Percentiles rank a stretch among this genome's conserved stretches.
phyloP scores from a whole-genome alignment of 1,140 invertebrate genomes.

The Papilio helenus region DNA sequence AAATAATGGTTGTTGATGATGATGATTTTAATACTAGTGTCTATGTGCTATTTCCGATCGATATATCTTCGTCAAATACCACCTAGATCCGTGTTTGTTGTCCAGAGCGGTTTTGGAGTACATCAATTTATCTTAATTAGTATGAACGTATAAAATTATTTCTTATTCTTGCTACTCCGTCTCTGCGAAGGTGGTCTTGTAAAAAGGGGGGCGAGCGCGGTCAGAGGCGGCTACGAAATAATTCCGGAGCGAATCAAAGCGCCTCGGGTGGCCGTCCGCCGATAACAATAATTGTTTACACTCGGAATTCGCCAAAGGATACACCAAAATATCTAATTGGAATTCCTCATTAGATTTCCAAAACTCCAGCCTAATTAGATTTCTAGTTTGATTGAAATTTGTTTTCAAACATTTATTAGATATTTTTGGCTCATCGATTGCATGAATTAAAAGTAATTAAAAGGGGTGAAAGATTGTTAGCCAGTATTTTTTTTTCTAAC shows the following conservation, averaged over 20 bases:
- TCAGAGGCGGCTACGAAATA: constrained; percentile 57
- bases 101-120: no score
- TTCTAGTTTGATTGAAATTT: constrained; percentile 52
- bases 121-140: background rate
- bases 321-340: constrained; percentile 80
- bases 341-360: constrained; percentile 77
- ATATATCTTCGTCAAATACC: no score
- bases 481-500: background rate
- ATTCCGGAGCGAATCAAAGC: constrained; percentile 67
- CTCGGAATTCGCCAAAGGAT: constrained; percentile 67
- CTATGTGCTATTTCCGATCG: no score
- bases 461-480: background rate
- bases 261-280: constrained; percentile 65
- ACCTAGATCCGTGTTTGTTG: no score
- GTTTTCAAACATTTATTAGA: constrained; percentile 36
- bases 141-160: background rate
- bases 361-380: constrained; percentile 70
- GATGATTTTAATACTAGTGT: no score
- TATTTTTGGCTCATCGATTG: constrained; percentile 1
- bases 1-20: no score
- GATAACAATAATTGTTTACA: constrained; percentile 78
- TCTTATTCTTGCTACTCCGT: background rate
- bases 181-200: constrained; percentile 12
- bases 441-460: background rate
- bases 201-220: constrained; percentile 42